Conservation (phyloP, 2,113 vertebrate genomes). For the Esox niger region DNA sequence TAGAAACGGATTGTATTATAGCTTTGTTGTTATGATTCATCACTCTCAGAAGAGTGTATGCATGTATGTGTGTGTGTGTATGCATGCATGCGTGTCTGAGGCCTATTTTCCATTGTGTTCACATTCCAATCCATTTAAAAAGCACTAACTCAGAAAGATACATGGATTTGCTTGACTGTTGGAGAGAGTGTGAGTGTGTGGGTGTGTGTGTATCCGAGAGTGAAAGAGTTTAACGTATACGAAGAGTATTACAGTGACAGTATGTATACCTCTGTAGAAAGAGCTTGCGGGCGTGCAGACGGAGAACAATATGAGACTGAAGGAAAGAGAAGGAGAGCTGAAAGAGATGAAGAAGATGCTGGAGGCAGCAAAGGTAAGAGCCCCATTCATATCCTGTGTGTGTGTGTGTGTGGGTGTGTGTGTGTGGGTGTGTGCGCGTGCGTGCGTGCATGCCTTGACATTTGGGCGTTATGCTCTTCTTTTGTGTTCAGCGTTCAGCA, state of each 20-base stretch:
- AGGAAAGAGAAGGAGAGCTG: constrained; percentile 68
- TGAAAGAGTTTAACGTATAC: background rate
- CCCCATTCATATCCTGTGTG: background rate
- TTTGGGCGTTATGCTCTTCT: too few relatives aligned
- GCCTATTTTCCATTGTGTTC: too few relatives aligned
- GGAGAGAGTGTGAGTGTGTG: background rate
- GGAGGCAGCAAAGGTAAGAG: constrained; percentile 66
- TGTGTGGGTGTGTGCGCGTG: background rate
- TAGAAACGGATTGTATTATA: background rate
- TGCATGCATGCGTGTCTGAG: constrained; percentile 11
- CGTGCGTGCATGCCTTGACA: background rate
- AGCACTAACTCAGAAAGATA: background rate
- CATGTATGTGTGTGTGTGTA: background rate
- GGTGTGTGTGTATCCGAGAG: background rate
- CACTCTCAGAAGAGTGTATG: background rate
- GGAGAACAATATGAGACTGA: constrained; percentile 64
- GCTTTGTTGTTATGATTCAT: background rate
- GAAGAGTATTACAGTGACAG: background rate
- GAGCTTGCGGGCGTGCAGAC: constrained; percentile 56
- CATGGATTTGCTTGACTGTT: background rate
- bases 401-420: constrained; percentile 4
- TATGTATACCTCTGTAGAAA: constrained; percentile 65
- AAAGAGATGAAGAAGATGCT: constrained; percentile 73
- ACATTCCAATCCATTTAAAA: constrained; percentile 10
- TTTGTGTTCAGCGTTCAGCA: constrained; percentile 58